Base-by-base conservation (phyloP, 2,888 invertebrate species). In the Heliconius hortense region DNA sequence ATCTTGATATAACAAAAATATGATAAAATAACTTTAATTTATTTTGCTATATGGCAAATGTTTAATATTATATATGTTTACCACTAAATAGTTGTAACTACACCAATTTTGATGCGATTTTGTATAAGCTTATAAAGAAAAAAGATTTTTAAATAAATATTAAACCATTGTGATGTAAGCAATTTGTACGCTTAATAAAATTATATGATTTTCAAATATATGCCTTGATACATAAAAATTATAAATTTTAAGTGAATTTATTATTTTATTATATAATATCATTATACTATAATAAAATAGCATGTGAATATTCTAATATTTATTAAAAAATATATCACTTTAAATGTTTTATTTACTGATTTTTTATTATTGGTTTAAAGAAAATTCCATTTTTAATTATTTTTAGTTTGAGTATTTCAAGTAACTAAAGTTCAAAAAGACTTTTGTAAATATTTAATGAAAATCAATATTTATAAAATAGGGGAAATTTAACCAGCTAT, bases 161-260 rank as follows among this genome's bases (percentile, higher is more conserved):
- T 21, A 66, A 39, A 66, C 66, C 15, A 24, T 66, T 66, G 43
- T 66, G 66, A 66, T 66, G 43, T 66, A 39, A 43, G 15, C 66
- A 66, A 43, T 18, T n/a, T 66, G 39, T 66, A 66, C 66, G 66
- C 66, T 66, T 66, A 35, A 69, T 7, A 31, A 11, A 48, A 21
- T 28, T 26, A 18, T 60, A 60, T 60, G 26, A 60, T 60, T 60
- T 60, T 28, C 15, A 60, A 60, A 60, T 26, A 60, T 28, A 60
- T 60, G 60, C 60, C 60, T 60, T 60, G 26, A 60, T 26, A 60
- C 60, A 26, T 15, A 15, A 15, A 60, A 60, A 53, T 53, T 2
- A 21, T 53, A 53, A 21, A 8, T 21, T 53, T 53, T 18, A 10
- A 15, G 13, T 43, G 4, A 15, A 4, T 43, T 43, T 43, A 0